phyloP scores from a whole-genome alignment of 2,888 invertebrate genomes.

The Lithophane semibrunnea region DNA sequence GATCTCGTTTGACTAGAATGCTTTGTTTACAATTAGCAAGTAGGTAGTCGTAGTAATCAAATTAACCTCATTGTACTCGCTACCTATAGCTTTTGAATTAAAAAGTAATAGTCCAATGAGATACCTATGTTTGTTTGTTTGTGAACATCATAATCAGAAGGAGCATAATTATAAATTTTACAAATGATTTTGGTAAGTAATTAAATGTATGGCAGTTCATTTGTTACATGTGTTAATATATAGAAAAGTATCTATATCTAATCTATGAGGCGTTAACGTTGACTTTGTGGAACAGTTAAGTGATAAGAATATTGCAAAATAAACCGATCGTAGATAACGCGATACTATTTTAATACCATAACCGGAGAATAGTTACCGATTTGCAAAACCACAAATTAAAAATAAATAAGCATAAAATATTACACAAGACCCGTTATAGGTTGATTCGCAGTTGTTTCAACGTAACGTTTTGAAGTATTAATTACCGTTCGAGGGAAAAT shows the following conservation, averaged over 20 bases:
- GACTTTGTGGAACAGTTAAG: slow-evolving; percentile 71
- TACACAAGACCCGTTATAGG: slow-evolving; percentile 47
- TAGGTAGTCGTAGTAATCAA: neutral
- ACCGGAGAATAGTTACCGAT: slow-evolving; percentile 29
- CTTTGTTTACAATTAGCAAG: slow-evolving; percentile 10
- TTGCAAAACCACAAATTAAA: slow-evolving; percentile 31
- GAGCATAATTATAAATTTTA: neutral
- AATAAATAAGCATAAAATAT: slow-evolving; percentile 40
- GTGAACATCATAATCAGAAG: slow-evolving; percentile 1
- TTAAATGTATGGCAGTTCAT: slow-evolving; percentile 3
- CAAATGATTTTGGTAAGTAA: neutral
- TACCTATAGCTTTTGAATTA: neutral
- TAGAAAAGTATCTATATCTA: slow-evolving; percentile 65
- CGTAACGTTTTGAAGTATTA: slow-evolving; percentile 62
- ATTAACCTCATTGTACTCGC: slow-evolving; percentile 1
- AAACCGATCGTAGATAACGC: slow-evolving; percentile 60
- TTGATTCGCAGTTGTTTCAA: slow-evolving; percentile 54
- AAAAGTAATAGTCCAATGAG: slow-evolving; percentile 4
- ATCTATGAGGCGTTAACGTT: slow-evolving; percentile 71
- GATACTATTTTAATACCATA: slow-evolving; percentile 22
- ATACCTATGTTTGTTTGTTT: neutral
- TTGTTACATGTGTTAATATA: slow-evolving; percentile 20
- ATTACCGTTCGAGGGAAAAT: slow-evolving; percentile 62
- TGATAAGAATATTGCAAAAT: slow-evolving; percentile 67
- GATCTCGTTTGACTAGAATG: slow-evolving; percentile 4